Evolutionary conservation across 2,113 vertebrate species (phyloP), one percentile per base, ranked within the genome.

Genomic region (Xenus cinereus): DNA sequence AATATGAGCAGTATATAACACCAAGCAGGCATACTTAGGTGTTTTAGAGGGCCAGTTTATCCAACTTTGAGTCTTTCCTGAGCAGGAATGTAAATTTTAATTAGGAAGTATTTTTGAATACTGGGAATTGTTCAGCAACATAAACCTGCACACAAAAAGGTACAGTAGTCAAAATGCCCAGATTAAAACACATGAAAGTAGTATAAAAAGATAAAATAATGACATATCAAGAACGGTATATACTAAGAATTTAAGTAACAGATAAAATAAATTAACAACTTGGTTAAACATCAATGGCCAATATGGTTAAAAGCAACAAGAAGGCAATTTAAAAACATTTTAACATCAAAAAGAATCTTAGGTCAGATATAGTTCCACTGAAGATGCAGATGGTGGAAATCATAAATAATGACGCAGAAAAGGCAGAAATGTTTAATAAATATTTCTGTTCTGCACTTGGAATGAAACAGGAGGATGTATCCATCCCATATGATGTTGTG

Each of bases 391-490:
- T 96, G 94, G 95, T 88, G 41, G 62, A 95, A 95, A 91, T 95
- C 84, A 82, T 96, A 97, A 97, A 96, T 96, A 97, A 93, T 90
- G 93, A 93, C 0, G 13, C 87, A 88, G 91, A 95, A 93, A 94
- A 96, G 85, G 91, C 95, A 93, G 93, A 93, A 96, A 97, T 97
- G 93, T 97, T 97, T 96, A 97, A 96, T 97, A 96, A 96, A 96
- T 96, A 96, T 96, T 96, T 96, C 95, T 96, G 74, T 90, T 97
- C 82, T 59, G 26, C 26, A 50, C 26, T 96, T 94, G 95, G 82
- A 96, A 94, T 85, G 75, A 84, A 96, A 86, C 93, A 95, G 96
- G 94, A 96, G 95, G 92, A 95, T 91, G 78, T 86, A 96, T 95
- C 84, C 45, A 84, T 96, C 89, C 96, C 96, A 97, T 97, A 96